These are phyloP conservation scores for Linurgus olivaceus DNA, from an alignment of 2,797 vertebrate species.

Conservation along the genomic window DNA sequence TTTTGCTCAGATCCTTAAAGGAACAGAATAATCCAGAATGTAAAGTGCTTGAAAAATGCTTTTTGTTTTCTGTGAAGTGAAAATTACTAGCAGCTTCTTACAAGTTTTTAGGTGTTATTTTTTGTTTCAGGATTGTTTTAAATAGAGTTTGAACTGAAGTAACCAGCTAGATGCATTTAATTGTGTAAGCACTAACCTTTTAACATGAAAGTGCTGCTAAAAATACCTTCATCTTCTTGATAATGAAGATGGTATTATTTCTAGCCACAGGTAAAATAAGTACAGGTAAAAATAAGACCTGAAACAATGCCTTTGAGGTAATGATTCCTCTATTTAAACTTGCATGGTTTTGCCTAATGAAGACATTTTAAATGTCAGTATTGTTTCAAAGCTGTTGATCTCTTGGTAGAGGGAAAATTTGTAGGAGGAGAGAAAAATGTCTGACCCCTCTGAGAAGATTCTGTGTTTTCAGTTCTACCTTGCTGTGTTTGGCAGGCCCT, in stretches of 20 bases:
- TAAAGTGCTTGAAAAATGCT: background rate
- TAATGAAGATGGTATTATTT: background rate
- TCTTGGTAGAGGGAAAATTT: background rate
- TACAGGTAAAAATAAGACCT: background rate
- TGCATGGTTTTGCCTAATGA: background rate
- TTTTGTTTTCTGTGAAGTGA: background rate
- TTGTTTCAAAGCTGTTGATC: background rate
- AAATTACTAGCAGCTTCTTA: background rate
- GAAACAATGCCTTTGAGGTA: background rate
- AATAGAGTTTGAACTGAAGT: background rate
- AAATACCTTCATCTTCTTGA: background rate
- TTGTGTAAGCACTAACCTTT: background rate
- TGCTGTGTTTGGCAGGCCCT: background rate
- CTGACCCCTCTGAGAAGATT: background rate
- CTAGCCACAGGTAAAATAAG: background rate
- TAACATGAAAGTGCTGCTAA: background rate
- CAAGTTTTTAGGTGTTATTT: background rate
- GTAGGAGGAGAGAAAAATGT: background rate
- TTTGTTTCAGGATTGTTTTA: background rate
- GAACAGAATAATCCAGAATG: background rate
- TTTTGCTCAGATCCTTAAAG: background rate
- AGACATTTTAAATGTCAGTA: background rate
- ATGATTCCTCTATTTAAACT: background rate
- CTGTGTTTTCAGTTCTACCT: background rate
- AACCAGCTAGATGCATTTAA: background rate